These are phyloP conservation scores for Mantis religiosa DNA, from an alignment of 2,888 invertebrate species.

Conservation along the genomic window DNA sequence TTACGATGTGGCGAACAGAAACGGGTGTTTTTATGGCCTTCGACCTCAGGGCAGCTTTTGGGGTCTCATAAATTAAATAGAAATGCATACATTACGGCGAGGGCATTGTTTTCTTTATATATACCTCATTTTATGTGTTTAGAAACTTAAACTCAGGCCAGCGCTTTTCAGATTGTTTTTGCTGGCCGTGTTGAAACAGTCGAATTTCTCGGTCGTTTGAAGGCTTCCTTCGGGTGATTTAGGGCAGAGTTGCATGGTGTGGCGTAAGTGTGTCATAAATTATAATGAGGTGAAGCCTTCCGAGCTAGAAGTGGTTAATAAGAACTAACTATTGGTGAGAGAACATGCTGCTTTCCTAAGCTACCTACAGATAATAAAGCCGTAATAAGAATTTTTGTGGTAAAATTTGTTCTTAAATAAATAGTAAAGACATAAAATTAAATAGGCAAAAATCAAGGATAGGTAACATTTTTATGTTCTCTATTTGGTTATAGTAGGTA, in stretches of 20 bases:
- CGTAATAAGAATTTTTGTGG: too few relatives aligned
- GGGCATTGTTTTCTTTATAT: background rate
- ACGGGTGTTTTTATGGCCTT: background rate
- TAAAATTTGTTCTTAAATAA: too few relatives aligned
- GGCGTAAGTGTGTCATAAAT: background rate
- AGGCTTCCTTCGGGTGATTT: background rate
- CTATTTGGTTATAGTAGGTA: too few relatives aligned
- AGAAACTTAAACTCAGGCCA: background rate
- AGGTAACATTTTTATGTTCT: too few relatives aligned
- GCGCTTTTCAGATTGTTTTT: background rate
- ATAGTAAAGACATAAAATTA: too few relatives aligned
- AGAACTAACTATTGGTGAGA: background rate
- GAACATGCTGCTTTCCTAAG: too few relatives aligned
- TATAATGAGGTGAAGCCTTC: background rate
- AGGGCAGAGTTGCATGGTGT: background rate
- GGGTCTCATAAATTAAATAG: background rate
- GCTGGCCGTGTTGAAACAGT: background rate
- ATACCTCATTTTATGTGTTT: background rate
- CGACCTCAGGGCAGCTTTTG: background rate
- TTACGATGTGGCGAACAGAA: background rate
- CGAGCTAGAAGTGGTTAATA: background rate
- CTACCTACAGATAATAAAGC: too few relatives aligned
- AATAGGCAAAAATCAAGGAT: too few relatives aligned
- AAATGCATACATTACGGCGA: background rate
- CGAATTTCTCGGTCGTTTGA: background rate